These are phyloP conservation scores for Hipposideros larvatus DNA, from an alignment of 2,797 vertebrate genomes.

Conservation along the genomic window DNA sequence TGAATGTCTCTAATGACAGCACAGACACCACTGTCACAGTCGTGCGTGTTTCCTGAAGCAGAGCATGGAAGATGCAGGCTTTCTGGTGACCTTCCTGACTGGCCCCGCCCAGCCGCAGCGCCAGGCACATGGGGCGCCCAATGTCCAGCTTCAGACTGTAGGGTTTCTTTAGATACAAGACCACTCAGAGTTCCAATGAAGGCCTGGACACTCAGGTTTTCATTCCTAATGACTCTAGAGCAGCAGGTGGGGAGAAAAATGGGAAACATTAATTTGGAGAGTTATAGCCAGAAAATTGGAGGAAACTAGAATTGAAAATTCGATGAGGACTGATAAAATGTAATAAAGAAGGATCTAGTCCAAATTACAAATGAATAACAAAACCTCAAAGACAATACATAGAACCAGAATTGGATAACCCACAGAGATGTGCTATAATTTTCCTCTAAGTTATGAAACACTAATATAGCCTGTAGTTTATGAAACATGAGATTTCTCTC, in stretches of 20 bases:
- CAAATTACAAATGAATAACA: not conserved
- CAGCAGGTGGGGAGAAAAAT: not conserved
- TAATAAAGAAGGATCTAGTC: not conserved
- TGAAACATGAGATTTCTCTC: not conserved
- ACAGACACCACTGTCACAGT: not conserved
- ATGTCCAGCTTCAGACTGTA: not conserved
- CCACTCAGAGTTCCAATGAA: not conserved
- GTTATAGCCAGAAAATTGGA: not conserved
- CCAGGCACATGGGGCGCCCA: not conserved
- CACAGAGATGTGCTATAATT: not conserved
- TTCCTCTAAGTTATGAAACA: not conserved
- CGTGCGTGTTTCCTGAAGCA: not conserved
- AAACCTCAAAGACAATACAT: not conserved
- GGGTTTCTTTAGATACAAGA: not conserved
- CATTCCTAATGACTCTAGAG: not conserved
- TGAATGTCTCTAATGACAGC: not conserved
- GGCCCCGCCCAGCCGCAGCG: not conserved
- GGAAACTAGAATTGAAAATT: conserved; percentile 12
- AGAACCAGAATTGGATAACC: not conserved
- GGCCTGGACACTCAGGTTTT: not conserved
- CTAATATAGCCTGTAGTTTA: not conserved
- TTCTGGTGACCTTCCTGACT: not conserved
- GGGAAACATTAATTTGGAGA: not conserved
- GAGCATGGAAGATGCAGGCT: not conserved
- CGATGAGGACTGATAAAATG: not conserved